Evolutionary conservation across 1,140 invertebrate genomes (phyloP).

Genomic region (Scaptomyza montana): DNA sequence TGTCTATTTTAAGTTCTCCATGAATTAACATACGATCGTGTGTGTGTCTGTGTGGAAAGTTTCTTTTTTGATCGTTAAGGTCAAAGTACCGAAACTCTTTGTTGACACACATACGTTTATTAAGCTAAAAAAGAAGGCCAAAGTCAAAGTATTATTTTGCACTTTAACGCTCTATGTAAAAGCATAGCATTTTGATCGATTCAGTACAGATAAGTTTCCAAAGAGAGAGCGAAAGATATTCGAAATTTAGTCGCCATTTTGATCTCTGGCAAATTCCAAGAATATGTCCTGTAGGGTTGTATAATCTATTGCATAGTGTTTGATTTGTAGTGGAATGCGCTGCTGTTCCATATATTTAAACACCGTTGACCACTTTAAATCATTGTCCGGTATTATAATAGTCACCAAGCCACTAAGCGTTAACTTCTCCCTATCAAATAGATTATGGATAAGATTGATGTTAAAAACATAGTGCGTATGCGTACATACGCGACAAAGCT

Average conservation of each 20-base stretch:
- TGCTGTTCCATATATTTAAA: slow-evolving; percentile 50
- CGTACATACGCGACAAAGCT: slow-evolving; percentile 33
- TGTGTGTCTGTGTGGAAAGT: slow-evolving; percentile 58
- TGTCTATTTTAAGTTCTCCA: slow-evolving; percentile 7
- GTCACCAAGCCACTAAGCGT: slow-evolving; percentile 36
- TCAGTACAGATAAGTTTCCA: not conserved
- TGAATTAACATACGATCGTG: not conserved
- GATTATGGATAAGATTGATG: not conserved
- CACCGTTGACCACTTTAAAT: slow-evolving; percentile 39
- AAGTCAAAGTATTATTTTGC: slow-evolving; percentile 5
- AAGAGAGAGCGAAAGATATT: not conserved
- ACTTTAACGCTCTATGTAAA: not conserved
- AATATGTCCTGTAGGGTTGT: slow-evolving; percentile 64
- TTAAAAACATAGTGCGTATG: too few relatives aligned
- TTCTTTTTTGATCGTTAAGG: slow-evolving; percentile 39
- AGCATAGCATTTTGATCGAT: not conserved
- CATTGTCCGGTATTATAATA: slow-evolving; percentile 36
- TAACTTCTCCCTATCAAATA: slow-evolving; percentile 31
- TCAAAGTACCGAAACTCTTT: slow-evolving; percentile 53
- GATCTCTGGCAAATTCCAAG: slow-evolving; percentile 27
- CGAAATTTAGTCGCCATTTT: not conserved
- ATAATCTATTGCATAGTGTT: slow-evolving; percentile 54
- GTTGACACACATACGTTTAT: slow-evolving; percentile 44
- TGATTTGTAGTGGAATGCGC: slow-evolving; percentile 23
- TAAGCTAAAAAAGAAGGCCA: slow-evolving; percentile 45